These are phyloP conservation scores for Oligia fasciuncula DNA, from an alignment of 2,888 invertebrate genomes.

Conservation along the genomic window DNA sequence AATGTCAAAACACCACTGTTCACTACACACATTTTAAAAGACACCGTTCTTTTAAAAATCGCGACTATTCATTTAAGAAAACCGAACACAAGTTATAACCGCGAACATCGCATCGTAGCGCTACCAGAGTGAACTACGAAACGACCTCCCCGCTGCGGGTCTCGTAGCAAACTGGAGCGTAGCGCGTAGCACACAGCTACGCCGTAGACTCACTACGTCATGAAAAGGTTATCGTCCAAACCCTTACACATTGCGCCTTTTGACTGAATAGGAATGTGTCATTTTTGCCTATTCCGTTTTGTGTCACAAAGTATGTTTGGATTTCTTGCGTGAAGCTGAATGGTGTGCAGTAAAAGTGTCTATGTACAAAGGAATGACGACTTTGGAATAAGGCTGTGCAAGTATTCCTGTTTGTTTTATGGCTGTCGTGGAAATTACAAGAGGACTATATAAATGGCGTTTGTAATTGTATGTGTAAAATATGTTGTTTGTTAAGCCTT, in stretches of 20 bases:
- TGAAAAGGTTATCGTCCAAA: conserved; percentile 86
- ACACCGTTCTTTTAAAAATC: conserved; percentile 44
- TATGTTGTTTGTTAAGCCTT: conserved; percentile 18
- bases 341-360: conserved; percentile 67
- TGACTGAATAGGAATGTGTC: conserved; percentile 86
- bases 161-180: conserved; percentile 83
- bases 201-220: conserved; percentile 73
- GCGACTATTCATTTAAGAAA: conserved; percentile 49
- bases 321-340: conserved; percentile 73
- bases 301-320: conserved; percentile 82
- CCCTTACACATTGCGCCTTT: conserved; percentile 86
- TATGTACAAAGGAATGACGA: conserved; percentile 60
- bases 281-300: conserved; percentile 83
- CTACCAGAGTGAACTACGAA: conserved; percentile 48
- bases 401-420: conserved; percentile 48
- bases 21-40: conserved; percentile 52
- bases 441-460: conserved; percentile 21
- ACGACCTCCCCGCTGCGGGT: conserved; percentile 75
- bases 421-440: conserved; percentile 42
- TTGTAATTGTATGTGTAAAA: conserved; percentile 41
- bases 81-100: conserved; percentile 50
- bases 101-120: conserved; percentile 51
- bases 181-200: conserved; percentile 77
- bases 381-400: conserved; percentile 51
- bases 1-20: conserved; percentile 68